Evolutionary conservation across 2,113 vertebrate species (phyloP).

Genomic region (Picathartes gymnocephalus): DNA sequence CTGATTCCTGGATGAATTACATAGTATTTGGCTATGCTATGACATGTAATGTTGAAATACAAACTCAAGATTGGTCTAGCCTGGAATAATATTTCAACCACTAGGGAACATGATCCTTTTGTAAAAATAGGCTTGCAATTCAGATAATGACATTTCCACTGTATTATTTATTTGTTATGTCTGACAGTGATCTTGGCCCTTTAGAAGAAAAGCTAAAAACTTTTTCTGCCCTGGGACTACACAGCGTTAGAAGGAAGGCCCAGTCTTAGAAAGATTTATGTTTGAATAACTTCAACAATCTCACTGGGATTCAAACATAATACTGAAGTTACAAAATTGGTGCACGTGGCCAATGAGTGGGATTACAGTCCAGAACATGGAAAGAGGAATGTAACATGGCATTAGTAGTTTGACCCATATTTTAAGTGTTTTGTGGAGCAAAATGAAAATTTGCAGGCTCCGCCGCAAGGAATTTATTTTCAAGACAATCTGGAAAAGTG

Average conservation of each 20-base stretch:
- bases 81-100: constrained; percentile 2
- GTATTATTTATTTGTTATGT: constrained; percentile 48
- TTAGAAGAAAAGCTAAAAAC: constrained; percentile 8
- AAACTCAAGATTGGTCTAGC: not conserved
- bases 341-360: not conserved
- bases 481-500: not conserved
- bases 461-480: not conserved
- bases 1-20: not conserved
- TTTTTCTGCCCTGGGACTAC: not conserved
- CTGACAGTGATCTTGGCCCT: constrained; percentile 9
- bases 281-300: not conserved
- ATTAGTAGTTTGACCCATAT: not conserved
- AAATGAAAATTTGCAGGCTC: not conserved
- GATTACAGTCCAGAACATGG: not conserved
- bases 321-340: constrained; percentile 1
- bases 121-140: constrained; percentile 17
- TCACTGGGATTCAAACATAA: constrained; percentile 8
- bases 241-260: not conserved
- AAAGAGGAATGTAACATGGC: not conserved
- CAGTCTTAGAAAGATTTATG: constrained; percentile 21
- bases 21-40: not conserved
- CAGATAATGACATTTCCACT: constrained; percentile 43
- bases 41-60: not conserved
- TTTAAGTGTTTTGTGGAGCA: not conserved
- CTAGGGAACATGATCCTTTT: constrained; percentile 7